phyloP scores from a whole-genome alignment of 2,888 invertebrate genomes.

The Periphyllus acericola region DNA sequence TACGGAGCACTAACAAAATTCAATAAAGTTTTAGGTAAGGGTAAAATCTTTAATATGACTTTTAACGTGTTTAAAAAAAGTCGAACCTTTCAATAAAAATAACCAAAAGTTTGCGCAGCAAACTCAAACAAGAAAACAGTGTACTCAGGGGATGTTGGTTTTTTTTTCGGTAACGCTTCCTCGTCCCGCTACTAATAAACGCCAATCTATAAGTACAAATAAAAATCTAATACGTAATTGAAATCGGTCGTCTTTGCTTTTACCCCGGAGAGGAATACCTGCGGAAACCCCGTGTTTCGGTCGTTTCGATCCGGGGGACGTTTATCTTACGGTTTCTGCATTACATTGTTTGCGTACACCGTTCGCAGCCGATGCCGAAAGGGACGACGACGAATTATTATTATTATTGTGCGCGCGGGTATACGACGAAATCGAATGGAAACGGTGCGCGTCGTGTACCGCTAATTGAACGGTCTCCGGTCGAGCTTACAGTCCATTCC shows the following conservation, averaged over 20 bases:
- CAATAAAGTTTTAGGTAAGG: conserved; percentile 52
- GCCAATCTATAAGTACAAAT: conserved; percentile 14
- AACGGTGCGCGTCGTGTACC: background rate
- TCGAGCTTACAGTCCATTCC: background rate
- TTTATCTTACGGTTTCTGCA: too few relatives aligned
- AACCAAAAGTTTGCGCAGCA: conserved; percentile 40
- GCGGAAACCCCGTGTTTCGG: background rate
- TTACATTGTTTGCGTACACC: too few relatives aligned
- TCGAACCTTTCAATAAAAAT: conserved; percentile 55
- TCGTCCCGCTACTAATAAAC: conserved; percentile 28
- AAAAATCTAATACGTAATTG: background rate
- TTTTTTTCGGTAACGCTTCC: conserved; percentile 33
- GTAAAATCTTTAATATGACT: conserved; percentile 55
- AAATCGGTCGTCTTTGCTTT: background rate
- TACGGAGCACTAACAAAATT: conserved; percentile 26
- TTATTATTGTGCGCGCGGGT: too few relatives aligned
- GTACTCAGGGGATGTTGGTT: background rate
- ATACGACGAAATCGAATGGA: too few relatives aligned
- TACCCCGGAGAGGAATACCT: background rate
- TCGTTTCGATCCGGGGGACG: background rate
- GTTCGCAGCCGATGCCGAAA: too few relatives aligned
- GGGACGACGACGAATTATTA: too few relatives aligned
- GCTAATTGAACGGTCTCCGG: background rate
- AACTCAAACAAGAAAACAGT: conserved; percentile 52
- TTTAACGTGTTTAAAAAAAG: conserved; percentile 51